Evolutionary conservation across 2,113 vertebrate genomes (phyloP).

Genomic region (Zosterops japonicus): DNA sequence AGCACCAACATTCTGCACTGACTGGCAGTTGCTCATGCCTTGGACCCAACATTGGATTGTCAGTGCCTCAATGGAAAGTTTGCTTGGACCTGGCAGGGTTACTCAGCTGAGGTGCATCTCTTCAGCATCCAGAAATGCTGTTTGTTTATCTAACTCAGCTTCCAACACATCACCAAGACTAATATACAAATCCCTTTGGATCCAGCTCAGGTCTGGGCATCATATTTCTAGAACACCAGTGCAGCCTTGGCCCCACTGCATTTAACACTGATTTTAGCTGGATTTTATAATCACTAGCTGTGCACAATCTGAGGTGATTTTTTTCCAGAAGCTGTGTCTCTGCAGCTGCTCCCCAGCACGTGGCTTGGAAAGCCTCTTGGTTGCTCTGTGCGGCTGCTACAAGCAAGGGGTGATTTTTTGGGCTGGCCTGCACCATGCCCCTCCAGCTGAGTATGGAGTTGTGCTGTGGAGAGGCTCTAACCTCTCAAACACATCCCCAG

Average conservation of each 20-base stretch:
- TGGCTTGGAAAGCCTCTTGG: background rate
- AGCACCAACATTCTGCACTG: background rate
- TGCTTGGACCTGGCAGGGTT: background rate
- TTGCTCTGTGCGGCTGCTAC: background rate
- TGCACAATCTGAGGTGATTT: background rate
- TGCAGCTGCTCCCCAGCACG: background rate
- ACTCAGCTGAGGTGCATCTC: rapidly evolving
- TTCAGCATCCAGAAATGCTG: background rate
- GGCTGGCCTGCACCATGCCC: background rate
- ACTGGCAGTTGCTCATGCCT: background rate
- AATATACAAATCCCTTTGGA: background rate
- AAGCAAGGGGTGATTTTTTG: background rate
- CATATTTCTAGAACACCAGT: background rate
- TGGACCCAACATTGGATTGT: background rate
- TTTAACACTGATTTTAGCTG: background rate
- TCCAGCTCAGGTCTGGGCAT: background rate
- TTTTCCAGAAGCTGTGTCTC: background rate
- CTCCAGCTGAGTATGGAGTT: rapidly evolving
- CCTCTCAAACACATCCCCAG: background rate
- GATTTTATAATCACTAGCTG: background rate
- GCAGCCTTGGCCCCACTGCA: background rate
- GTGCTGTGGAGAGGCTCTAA: background rate
- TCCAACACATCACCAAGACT: background rate
- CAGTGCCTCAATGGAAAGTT: background rate
- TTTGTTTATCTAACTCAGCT: background rate